These are phyloP conservation scores for Trachelus stipa DNA, from an alignment of 2,888 invertebrate genomes.

Conservation along the genomic window DNA sequence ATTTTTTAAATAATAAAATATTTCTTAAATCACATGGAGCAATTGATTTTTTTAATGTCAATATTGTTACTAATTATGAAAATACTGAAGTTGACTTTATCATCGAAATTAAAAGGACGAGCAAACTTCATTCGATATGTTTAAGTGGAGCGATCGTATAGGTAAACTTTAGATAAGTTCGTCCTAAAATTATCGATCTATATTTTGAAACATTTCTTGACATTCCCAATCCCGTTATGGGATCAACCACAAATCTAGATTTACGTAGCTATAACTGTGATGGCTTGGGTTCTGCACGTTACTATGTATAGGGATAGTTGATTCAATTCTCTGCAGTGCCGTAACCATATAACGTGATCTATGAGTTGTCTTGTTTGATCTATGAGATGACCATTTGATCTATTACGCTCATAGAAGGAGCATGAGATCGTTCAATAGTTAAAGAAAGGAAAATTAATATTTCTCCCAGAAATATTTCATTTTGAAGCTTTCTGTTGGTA, in stretches of 20 bases:
- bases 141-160: no score
- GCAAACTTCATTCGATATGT: background rate
- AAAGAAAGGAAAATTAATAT: background rate
- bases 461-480: background rate
- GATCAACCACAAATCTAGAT: background rate
- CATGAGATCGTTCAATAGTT: background rate
- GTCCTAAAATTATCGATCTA: background rate
- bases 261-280: background rate
- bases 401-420: background rate
- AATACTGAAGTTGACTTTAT: no score
- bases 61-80: no score
- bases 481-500: background rate
- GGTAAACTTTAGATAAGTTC: background rate
- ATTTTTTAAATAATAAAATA: no score
- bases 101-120: background rate
- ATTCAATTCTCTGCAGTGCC: slow-evolving; percentile 33
- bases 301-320: background rate
- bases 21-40: no score
- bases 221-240: background rate
- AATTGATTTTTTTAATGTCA: no score
- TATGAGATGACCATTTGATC: background rate
- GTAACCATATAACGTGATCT: slow-evolving; percentile 36
- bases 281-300: background rate
- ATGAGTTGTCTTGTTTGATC: slow-evolving; percentile 27
- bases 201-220: background rate